Percentiles rank a stretch among this genome's conserved stretches.
phyloP scores from a whole-genome alignment of 2,888 invertebrate species.

The Campoplex nolae region DNA sequence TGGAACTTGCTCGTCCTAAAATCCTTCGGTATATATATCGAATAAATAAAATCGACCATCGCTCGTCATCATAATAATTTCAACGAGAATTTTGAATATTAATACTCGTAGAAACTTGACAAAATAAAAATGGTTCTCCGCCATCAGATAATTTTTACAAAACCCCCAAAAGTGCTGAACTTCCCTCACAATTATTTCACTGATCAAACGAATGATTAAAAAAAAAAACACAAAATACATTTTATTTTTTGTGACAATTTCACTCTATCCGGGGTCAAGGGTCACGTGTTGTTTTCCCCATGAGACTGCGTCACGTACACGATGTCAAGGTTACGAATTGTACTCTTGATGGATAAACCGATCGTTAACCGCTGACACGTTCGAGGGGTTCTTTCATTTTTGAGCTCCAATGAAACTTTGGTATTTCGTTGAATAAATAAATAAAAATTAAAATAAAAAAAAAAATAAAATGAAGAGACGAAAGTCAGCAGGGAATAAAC shows the following conservation, averaged over 20 bases:
- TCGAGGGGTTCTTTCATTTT: neutral
- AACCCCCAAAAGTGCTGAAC: neutral
- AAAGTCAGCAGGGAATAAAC: neutral
- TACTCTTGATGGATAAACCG: neutral
- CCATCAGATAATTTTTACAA: neutral
- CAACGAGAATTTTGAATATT: neutral
- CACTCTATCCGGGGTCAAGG: neutral
- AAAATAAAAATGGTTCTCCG: neutral
- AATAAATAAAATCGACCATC: neutral
- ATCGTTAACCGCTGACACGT: neutral
- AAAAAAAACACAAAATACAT: neutral
- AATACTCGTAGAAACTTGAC: neutral
- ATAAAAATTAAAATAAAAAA: neutral
- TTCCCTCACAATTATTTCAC: neutral
- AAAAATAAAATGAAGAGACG: neutral
- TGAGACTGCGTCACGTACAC: neutral
- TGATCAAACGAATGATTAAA: neutral
- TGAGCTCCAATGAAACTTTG: neutral
- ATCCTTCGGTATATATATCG: neutral
- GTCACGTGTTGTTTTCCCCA: neutral
- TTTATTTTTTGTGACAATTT: neutral
- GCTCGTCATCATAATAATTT: neutral
- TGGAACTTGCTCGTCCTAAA: neutral
- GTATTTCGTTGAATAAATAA: neutral
- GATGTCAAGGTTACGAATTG: neutral